Evolutionary conservation across 2,888 invertebrate genomes (phyloP), one percentile per base, ranked within the genome.

Genomic region (Cistogaster globosa): DNA sequence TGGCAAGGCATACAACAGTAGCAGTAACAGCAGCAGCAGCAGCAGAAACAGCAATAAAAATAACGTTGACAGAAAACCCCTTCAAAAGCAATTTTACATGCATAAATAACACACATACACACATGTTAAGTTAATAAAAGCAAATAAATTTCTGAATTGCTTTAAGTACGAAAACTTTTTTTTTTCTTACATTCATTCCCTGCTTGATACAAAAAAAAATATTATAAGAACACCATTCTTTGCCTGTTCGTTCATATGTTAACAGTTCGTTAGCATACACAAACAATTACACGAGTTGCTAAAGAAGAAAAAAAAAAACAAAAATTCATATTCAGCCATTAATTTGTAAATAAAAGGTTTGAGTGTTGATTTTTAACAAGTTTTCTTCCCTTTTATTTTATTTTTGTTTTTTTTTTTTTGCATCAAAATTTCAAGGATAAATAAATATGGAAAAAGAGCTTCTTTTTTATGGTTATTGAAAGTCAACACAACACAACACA

Each of bases 401-500:
- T 32, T 32, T 5, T 32, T 7, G 38, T 78, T 26, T 32, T 32
- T 5, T 32, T 7, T 51, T 78, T 83, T 82, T 75, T 85, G 48
- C 65, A 58, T 55, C 75, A 85, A 82, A 77, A 62, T 79, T 82
- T 83, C 84, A 86, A 85, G 82, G 80, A 80, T 86, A 86, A 82
- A 63, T 74, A 58, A 48, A 62, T 55, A 62, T 42, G 75, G 65
- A 75, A 80, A 18, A 79, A 57, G 20, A 75, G 81, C 77, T 84
- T 81, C 45, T 76, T 74, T 74, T 57, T 63, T 63, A 51, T 65
- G 57, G 48, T 36, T 55, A 77, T 74, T 72, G 55, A 68, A 83
- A 83, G 74, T 68, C 72, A 74, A 69, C 48, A 75, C 32, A 32
- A 8, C 2, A 32, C 2, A 26, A 26, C 26, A 26, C 26, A 26